Conservation (phyloP, 2,888 invertebrate species). For the Tenthredo distinguenda region DNA sequence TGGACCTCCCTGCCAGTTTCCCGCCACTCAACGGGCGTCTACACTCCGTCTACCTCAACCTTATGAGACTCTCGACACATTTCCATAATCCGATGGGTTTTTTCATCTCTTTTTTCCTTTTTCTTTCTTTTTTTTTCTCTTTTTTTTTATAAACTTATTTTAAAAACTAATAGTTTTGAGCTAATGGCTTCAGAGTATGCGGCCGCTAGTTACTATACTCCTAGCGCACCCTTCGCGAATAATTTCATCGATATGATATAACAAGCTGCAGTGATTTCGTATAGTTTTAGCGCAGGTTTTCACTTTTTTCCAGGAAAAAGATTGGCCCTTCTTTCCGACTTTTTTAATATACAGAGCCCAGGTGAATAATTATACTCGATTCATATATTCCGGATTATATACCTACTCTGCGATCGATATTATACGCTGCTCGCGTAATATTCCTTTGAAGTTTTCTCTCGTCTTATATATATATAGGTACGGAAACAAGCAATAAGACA, state of each 20-base stretch:
- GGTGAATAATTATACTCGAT: neutral
- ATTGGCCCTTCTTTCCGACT: neutral
- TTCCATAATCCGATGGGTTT: slow-evolving; percentile 47
- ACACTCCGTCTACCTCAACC: slow-evolving; percentile 9
- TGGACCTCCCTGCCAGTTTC: slow-evolving; percentile 8
- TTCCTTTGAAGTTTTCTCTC: slow-evolving; percentile 22
- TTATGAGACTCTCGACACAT: slow-evolving; percentile 10
- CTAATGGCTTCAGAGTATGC: slow-evolving; percentile 15
- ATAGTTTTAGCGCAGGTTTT: neutral
- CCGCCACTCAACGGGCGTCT: slow-evolving; percentile 39
- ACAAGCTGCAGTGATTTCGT: neutral
- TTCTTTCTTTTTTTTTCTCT: neutral
- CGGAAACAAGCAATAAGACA: slow-evolving; percentile 7
- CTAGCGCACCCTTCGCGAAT: neutral
- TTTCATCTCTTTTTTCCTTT: neutral
- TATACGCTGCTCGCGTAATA: neutral
- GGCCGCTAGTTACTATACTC: neutral
- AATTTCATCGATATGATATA: neutral
- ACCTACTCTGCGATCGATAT: neutral
- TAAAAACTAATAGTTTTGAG: slow-evolving; percentile 34
- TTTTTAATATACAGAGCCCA: neutral
- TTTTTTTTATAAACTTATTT: slow-evolving; percentile 8
- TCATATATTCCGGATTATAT: slow-evolving; percentile 7
- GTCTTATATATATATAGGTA: neutral
- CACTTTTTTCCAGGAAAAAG: neutral